These are phyloP conservation scores for Lepus timidus DNA, from an alignment of 2,113 vertebrate species.

Conservation along the genomic window DNA sequence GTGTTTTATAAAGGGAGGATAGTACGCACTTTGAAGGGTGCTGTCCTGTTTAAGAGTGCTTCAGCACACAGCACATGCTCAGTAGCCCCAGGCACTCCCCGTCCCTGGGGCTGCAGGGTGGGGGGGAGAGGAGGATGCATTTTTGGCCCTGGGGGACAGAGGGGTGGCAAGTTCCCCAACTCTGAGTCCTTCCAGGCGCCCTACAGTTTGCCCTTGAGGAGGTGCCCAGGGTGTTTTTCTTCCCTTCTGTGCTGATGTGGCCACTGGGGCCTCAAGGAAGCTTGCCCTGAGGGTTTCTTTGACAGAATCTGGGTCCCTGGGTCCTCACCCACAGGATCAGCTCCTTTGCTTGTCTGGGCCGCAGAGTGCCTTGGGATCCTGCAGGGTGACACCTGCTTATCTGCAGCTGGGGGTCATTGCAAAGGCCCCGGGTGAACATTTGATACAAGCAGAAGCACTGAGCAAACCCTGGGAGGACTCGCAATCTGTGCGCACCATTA, in stretches of 20 bases:
- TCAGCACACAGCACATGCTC: not conserved
- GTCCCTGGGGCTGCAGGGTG: not conserved
- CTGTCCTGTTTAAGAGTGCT: not conserved
- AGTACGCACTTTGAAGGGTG: not conserved
- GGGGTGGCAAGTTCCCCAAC: not conserved
- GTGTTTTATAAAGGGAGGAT: not conserved
- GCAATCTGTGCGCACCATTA: not conserved
- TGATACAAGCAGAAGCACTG: not conserved
- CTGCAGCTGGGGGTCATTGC: fast-evolving
- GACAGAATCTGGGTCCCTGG: not conserved
- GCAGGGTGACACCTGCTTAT: not conserved
- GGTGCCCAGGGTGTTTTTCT: not conserved
- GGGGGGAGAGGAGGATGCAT: too few relatives aligned
- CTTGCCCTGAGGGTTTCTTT: not conserved
- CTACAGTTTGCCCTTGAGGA: not conserved
- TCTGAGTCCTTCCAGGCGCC: not conserved
- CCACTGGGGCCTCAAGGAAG: not conserved
- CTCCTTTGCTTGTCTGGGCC: not conserved
- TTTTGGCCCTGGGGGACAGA: not conserved
- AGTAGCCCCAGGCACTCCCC: not conserved
- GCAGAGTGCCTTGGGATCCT: not conserved
- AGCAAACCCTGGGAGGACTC: not conserved
- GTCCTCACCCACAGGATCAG: not conserved
- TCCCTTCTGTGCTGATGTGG: not conserved
- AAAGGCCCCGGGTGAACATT: not conserved